Base-by-base conservation (phyloP, 2,888 invertebrate genomes). In the Acrobasis suavella region DNA sequence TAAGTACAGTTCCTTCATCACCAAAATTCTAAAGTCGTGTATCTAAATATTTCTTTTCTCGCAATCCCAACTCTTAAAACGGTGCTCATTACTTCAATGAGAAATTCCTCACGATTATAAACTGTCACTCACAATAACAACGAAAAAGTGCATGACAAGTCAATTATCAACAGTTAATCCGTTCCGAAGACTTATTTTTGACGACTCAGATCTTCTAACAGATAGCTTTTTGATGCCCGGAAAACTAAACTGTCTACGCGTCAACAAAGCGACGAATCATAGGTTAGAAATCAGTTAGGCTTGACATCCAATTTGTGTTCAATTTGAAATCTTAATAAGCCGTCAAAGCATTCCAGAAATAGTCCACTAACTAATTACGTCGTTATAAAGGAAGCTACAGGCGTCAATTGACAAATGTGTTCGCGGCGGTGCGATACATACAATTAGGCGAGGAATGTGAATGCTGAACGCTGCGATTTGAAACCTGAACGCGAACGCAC, bases 351-450 rank as follows among this genome's bases (percentile, higher is more conserved):
- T 79, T 86, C 88, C 88, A 70, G 84, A 86, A 91, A 91, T 91
- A 92, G 82, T 76, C 78, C 67, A 73, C 76, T 85, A 83, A 90
- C 89, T 91, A 91, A 91, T 91, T 91, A 87, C 75, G 80, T 80
- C 78, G 80, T 83, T 83, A 82, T 77, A 81, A 81, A 80, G 80
- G 62, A 64, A 62, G 62, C 55, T 64, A 58, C 67, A 73, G 75
- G 84, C 87, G 91, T 89, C 91, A 90, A 92, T 91, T 91, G 91
- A 92, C 86, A 91, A 91, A 92, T 91, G 91, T 79, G 85, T 86
- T 86, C 80, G 82, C 78, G 82, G 77, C 81, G 78, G 75, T 73
- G 78, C 87, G 88, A 86, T 89, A 83, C 89, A 85, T 91, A 85
- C 91, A 90, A 92, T 92, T 92, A 91, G 87, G 72, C 67, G 71